phyloP scores from a whole-genome alignment of 2,888 invertebrate species.

The Diarsia rubi region DNA sequence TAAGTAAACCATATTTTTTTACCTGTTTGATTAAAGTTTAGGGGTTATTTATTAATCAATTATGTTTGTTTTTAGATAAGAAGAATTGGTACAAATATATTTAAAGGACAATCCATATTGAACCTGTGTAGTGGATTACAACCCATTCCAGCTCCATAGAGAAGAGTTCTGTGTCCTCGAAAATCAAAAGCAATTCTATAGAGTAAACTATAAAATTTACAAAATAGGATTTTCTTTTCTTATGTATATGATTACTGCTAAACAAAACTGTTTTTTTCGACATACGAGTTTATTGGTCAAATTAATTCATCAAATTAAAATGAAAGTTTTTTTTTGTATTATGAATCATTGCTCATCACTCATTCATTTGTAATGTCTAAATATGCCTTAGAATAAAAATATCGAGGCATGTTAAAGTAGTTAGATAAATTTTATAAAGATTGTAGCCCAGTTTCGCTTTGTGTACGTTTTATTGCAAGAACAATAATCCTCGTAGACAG shows the following conservation, averaged over 20 bases:
- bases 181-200: not conserved
- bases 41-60: not conserved
- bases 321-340: not conserved
- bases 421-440: constrained; percentile 56
- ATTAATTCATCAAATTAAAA: not conserved
- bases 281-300: too few relatives aligned
- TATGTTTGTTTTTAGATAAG: not conserved
- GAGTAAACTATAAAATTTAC: not conserved
- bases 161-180: too few relatives aligned
- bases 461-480: constrained; percentile 66
- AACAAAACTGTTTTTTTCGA: too few relatives aligned
- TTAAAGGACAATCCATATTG: not conserved
- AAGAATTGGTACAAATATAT: not conserved
- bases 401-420: constrained; percentile 21
- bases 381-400: constrained; percentile 26
- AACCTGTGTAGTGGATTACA: too few relatives aligned
- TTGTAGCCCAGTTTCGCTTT: constrained; percentile 55
- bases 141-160: too few relatives aligned
- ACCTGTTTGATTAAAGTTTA: constrained; percentile 12
- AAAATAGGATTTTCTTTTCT: not conserved
- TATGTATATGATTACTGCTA: not conserved
- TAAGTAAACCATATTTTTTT: constrained; percentile 75
- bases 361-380: not conserved
- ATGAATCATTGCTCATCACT: not conserved
- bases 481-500: constrained; percentile 73